Evolutionary conservation across 2,888 invertebrate species (phyloP).

Genomic region (Macrosoma leucophasiata): DNA sequence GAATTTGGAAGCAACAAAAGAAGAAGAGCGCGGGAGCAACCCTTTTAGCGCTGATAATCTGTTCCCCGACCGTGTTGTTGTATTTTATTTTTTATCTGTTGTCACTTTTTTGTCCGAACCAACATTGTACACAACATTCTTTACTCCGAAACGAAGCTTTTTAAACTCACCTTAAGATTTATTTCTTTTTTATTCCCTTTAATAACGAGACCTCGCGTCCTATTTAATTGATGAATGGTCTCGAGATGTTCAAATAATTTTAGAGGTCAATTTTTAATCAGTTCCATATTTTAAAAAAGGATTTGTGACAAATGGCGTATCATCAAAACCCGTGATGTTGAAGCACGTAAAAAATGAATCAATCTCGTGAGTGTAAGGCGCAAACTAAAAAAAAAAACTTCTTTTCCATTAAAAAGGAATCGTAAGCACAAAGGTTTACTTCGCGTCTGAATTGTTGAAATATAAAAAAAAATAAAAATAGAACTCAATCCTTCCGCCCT

Average conservation of each 20-base stretch:
- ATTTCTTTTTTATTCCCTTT: slow-evolving; percentile 66
- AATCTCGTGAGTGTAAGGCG: no score
- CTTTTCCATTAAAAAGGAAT: slow-evolving; percentile 22
- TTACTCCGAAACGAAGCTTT: slow-evolving; percentile 74
- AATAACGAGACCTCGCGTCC: slow-evolving; percentile 62
- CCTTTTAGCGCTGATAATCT: slow-evolving; percentile 77
- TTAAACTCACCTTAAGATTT: slow-evolving; percentile 64
- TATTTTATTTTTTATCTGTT: slow-evolving; percentile 69
- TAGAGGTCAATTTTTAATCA: slow-evolving; percentile 46
- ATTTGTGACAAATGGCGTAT: slow-evolving; percentile 25
- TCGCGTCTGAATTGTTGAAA: slow-evolving; percentile 60
- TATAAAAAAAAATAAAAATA: slow-evolving; percentile 71
- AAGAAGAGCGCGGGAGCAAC: slow-evolving; percentile 73
- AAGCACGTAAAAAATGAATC: no score
- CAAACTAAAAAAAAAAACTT: slow-evolving; percentile 11
- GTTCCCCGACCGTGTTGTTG: slow-evolving; percentile 68
- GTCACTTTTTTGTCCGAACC: slow-evolving; percentile 74
- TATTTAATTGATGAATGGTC: slow-evolving; percentile 72
- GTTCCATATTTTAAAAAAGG: no score
- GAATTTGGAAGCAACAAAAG: slow-evolving; percentile 75
- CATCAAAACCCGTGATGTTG: slow-evolving; percentile 3
- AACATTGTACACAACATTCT: slow-evolving; percentile 76
- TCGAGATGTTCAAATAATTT: slow-evolving; percentile 52
- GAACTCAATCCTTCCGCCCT: slow-evolving; percentile 75
- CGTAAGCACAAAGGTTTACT: slow-evolving; percentile 37